Percentiles rank a stretch among this genome's conserved stretches.
Evolutionary conservation across 2,113 vertebrate genomes (phyloP).

Genomic region (Perognathus longimembris): DNA sequence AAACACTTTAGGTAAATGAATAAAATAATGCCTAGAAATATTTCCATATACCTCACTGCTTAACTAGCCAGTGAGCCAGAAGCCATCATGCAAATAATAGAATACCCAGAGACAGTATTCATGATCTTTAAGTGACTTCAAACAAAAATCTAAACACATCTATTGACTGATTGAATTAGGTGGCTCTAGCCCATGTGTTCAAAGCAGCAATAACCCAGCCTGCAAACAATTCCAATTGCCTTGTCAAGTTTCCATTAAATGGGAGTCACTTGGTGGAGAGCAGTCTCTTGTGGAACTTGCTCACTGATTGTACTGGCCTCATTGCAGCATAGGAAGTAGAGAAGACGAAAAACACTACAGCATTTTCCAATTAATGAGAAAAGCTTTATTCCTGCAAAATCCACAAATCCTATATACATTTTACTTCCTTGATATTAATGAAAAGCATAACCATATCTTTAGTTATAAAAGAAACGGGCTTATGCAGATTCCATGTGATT

Average conservation of each 20-base stretch:
- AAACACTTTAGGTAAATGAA: background rate
- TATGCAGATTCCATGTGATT: background rate
- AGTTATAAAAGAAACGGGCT: background rate
- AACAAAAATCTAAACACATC: background rate
- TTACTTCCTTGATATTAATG: background rate
- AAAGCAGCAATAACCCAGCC: background rate
- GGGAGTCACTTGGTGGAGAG: background rate
- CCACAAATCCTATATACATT: background rate
- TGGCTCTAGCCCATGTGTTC: background rate
- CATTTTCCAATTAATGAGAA: background rate
- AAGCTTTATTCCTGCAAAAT: conserved; percentile 20
- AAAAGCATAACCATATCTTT: background rate
- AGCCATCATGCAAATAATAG: background rate
- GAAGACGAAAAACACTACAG: background rate
- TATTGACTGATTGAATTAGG: background rate
- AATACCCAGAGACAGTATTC: background rate
- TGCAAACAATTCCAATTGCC: background rate
- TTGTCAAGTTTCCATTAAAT: conserved; percentile 7
- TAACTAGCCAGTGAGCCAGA: background rate
- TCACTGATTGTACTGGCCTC: background rate
- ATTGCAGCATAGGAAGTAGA: background rate
- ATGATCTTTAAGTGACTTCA: background rate
- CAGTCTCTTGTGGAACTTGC: background rate
- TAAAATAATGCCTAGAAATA: background rate
- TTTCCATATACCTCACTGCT: background rate